These are phyloP conservation scores for Malacoctenus gilli DNA, from an alignment of 2,797 vertebrate species.

Conservation along the genomic window DNA sequence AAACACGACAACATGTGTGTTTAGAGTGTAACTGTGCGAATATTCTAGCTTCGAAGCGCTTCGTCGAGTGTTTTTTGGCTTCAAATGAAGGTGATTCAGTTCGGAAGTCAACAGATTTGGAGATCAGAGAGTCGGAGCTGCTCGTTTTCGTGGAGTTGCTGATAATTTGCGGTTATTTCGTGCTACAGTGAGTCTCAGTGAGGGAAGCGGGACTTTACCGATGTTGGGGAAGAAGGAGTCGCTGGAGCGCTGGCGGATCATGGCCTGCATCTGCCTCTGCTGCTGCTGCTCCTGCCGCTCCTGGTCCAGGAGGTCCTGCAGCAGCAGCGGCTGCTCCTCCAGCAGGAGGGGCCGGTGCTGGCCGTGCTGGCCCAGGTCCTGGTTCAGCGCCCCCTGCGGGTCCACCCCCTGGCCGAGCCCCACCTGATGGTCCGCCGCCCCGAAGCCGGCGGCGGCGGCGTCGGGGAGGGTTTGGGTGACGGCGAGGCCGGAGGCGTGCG, in stretches of 20 bases:
- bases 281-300: constrained; percentile 98
- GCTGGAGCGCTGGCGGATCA: constrained; percentile 95
- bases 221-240: constrained; percentile 98
- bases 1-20: too few relatives aligned
- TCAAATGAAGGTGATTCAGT: too few relatives aligned
- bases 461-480: constrained; percentile 66
- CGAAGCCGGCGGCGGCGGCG: constrained; percentile 79
- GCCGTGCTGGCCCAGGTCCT: constrained; percentile 80
- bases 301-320: constrained; percentile 97
- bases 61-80: too few relatives aligned
- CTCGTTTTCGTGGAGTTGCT: too few relatives aligned
- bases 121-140: too few relatives aligned
- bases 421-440: constrained; percentile 80
- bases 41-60: too few relatives aligned
- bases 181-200: too few relatives aligned
- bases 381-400: constrained; percentile 85
- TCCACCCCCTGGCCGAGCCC: constrained; percentile 78
- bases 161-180: too few relatives aligned
- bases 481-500: constrained; percentile 70
- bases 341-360: constrained; percentile 89
- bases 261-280: constrained; percentile 98
- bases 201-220: constrained; percentile 77
- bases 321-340: constrained; percentile 94
- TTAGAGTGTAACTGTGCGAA: too few relatives aligned
- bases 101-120: too few relatives aligned